Conservation (phyloP, 2,888 invertebrate species). For the Clostera curtula region DNA sequence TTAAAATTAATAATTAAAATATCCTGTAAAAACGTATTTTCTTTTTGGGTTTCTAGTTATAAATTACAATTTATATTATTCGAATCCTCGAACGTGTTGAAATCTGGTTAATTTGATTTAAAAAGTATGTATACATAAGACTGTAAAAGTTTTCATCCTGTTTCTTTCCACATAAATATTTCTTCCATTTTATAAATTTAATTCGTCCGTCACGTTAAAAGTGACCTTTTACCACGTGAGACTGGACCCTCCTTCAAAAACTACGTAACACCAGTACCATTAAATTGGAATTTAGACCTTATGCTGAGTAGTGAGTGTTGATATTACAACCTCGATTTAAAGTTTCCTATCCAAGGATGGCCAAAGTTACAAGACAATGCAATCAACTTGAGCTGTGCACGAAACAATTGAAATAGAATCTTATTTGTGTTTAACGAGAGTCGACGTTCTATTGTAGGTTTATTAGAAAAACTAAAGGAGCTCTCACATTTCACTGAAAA, state of each 20-base stretch:
- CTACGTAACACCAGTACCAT: slow-evolving; percentile 12
- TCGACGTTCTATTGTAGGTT: slow-evolving; percentile 17
- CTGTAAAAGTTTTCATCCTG: too few relatives aligned
- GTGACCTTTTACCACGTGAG: slow-evolving; percentile 56
- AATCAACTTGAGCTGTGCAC: slow-evolving; percentile 51
- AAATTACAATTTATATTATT: too few relatives aligned
- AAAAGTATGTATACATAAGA: too few relatives aligned
- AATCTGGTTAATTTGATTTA: too few relatives aligned
- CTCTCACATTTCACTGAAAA: slow-evolving; percentile 69
- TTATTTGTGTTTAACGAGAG: slow-evolving; percentile 17
- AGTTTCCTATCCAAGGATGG: slow-evolving; percentile 52
- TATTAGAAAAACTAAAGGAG: slow-evolving; percentile 44
- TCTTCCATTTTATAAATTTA: slow-evolving; percentile 41
- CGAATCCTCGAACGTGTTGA: too few relatives aligned
- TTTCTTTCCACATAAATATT: too few relatives aligned
- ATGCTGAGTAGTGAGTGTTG: slow-evolving; percentile 21
- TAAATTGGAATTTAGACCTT: slow-evolving; percentile 22
- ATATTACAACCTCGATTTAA: slow-evolving; percentile 18
- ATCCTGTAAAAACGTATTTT: too few relatives aligned
- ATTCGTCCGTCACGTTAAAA: slow-evolving; percentile 47
- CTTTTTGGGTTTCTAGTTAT: too few relatives aligned
- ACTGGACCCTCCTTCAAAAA: slow-evolving; percentile 19
- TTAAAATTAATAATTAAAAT: too few relatives aligned
- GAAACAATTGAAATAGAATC: slow-evolving; percentile 16
- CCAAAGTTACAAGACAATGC: slow-evolving; percentile 68